These are phyloP conservation scores for Ameiurus melas DNA, from an alignment of 2,113 vertebrate species.

Conservation along the genomic window DNA sequence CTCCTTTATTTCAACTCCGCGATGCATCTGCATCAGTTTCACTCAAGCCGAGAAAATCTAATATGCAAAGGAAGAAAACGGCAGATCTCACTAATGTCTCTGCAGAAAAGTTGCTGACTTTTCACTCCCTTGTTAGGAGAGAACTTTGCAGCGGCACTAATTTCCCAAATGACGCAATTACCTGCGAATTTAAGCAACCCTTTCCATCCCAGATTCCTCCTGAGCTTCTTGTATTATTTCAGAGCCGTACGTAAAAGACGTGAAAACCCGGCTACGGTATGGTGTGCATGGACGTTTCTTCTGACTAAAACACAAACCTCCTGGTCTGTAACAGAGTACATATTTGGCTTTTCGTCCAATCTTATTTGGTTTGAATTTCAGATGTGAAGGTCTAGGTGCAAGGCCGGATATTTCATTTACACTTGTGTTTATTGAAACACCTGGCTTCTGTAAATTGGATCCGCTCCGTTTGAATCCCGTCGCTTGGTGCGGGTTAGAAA, in stretches of 20 bases:
- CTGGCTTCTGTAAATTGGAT: slow-evolving; percentile 12
- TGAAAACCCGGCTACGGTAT: background rate
- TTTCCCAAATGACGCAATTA: background rate
- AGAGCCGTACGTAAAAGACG: background rate
- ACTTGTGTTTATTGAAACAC: background rate
- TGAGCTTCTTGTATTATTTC: background rate
- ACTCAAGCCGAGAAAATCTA: background rate
- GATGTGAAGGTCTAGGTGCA: background rate
- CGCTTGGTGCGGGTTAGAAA: background rate
- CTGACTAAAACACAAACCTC: background rate
- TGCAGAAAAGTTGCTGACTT: background rate
- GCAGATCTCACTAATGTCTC: background rate
- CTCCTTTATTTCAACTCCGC: background rate
- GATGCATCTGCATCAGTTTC: background rate
- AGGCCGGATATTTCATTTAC: slow-evolving; percentile 10
- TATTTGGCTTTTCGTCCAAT: background rate
- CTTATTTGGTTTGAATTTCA: background rate
- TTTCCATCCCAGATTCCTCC: background rate
- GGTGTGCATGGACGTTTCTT: background rate
- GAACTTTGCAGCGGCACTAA: background rate
- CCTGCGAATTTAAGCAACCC: background rate
- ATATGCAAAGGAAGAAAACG: slow-evolving; percentile 9
- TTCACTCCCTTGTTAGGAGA: no score
- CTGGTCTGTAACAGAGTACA: background rate
- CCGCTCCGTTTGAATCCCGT: background rate